Evolutionary conservation across 2,797 vertebrate species (phyloP).

Genomic region (Artibeus jamaicensis): DNA sequence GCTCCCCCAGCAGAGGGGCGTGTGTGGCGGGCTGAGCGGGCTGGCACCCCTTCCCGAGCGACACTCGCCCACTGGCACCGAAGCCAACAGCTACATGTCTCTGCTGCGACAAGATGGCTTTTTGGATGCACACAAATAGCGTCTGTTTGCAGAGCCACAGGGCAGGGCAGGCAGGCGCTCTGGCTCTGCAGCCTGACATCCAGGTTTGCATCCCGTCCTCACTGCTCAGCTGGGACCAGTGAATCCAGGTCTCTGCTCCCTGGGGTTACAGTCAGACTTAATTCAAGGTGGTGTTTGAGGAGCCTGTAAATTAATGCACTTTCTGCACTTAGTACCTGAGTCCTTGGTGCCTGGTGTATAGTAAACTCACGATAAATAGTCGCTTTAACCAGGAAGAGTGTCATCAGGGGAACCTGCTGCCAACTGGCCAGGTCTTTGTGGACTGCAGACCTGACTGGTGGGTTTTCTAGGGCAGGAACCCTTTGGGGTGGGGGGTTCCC

Average conservation of each 20-base stretch:
- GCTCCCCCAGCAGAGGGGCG: rapidly evolving
- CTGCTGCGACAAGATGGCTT: not conserved
- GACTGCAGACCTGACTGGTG: not conserved
- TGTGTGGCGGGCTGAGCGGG: not conserved
- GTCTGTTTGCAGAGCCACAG: not conserved
- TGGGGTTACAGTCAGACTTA: not conserved
- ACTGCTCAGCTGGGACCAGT: not conserved
- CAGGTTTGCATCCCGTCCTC: not conserved
- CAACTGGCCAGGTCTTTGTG: not conserved
- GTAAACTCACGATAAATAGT: not conserved
- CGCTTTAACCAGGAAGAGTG: not conserved
- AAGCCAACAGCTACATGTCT: not conserved
- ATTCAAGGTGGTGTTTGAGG: not conserved
- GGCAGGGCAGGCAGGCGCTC: not conserved
- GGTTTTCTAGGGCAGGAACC: not conserved
- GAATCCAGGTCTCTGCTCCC: not conserved
- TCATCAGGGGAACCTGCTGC: not conserved
- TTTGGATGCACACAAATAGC: not conserved
- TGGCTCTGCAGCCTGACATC: not conserved
- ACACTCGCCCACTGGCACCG: not conserved
- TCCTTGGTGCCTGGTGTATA: too few species aligned
- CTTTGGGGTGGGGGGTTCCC: not conserved
- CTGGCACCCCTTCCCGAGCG: not conserved
- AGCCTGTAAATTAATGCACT: not conserved
- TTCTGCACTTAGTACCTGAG: not conserved